Conservation (phyloP, 2,113 vertebrate species). For the Otocyon megalotis region DNA sequence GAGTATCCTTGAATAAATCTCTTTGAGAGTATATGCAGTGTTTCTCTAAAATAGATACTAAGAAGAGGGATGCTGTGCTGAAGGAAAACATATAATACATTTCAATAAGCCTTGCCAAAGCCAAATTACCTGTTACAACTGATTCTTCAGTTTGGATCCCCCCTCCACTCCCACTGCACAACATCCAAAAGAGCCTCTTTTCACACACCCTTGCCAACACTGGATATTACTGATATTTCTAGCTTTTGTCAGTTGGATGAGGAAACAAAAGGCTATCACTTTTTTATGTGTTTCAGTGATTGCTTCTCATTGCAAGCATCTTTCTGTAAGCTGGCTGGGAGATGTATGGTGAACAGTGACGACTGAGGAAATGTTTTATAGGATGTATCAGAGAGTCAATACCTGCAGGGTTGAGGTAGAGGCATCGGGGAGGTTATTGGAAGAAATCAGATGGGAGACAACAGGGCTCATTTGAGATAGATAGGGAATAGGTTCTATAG, state of each 20-base stretch:
- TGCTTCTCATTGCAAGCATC: accelerated
- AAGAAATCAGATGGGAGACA: background rate
- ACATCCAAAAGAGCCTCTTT: background rate
- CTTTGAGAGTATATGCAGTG: background rate
- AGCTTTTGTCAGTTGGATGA: background rate
- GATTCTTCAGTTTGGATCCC: background rate
- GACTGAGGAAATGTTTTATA: background rate
- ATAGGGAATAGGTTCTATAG: background rate
- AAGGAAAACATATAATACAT: background rate
- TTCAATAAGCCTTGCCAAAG: background rate
- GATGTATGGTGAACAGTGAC: background rate
- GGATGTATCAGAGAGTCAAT: background rate
- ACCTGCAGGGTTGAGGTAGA: background rate
- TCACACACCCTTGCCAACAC: background rate
- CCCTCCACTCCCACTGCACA: background rate
- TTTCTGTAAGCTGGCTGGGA: background rate
- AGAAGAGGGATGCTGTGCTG: background rate
- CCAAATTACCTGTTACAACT: background rate
- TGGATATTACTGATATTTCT: background rate
- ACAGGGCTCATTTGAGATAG: background rate
- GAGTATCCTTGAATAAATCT: background rate
- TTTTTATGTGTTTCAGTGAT: background rate
- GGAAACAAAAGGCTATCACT: background rate
- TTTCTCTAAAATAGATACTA: background rate
- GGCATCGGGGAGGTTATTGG: background rate